phyloP scores from a whole-genome alignment of 2,888 invertebrate genomes.

The Coelinius sp. region DNA sequence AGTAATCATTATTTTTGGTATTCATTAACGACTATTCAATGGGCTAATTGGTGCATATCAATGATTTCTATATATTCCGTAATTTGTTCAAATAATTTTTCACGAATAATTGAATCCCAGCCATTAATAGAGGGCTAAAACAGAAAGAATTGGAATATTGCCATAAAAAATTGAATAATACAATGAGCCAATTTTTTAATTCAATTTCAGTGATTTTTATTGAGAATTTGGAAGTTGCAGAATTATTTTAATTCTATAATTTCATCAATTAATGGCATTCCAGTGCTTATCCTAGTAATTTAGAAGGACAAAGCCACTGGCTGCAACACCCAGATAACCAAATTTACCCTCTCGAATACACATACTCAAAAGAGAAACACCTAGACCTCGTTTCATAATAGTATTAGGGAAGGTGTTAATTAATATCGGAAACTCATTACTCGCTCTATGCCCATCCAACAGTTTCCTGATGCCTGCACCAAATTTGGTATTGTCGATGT shows the following conservation, averaged over 20 bases:
- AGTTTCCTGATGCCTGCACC: conserved; percentile 81
- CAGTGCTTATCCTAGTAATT: background rate
- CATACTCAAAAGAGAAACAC: background rate
- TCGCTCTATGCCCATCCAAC: conserved; percentile 43
- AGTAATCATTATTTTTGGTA: no score
- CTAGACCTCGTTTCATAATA: conserved; percentile 3
- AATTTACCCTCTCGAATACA: conserved; percentile 11
- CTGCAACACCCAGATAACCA: conserved; percentile 15
- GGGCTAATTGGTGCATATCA: no score
- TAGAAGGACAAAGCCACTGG: background rate
- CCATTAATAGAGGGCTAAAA: no score
- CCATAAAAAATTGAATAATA: no score
- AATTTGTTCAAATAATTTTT: no score
- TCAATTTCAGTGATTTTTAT: no score
- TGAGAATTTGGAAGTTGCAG: no score
- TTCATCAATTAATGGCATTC: background rate
- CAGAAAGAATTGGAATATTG: no score
- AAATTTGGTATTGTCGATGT: conserved; percentile 78
- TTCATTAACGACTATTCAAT: no score
- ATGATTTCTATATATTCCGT: no score
- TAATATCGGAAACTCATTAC: conserved; percentile 46
- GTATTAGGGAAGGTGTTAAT: conserved; percentile 39
- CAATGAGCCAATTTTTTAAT: no score
- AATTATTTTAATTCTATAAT: background rate
- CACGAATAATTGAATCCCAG: no score